Conservation (phyloP, 1,140 invertebrate genomes). For the Lysiphlebus fabarum region DNA sequence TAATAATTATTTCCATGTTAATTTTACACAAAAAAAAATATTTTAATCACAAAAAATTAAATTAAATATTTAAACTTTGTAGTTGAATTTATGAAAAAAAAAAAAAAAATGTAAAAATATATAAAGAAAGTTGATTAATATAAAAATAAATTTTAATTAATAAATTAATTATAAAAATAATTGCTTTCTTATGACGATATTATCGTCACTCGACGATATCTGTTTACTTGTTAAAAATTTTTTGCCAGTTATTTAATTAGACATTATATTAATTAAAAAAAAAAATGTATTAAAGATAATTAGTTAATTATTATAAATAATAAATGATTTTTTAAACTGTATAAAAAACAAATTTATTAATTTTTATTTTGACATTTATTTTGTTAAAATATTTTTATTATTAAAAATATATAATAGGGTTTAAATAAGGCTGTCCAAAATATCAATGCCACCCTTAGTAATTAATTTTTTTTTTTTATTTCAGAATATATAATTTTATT, state of each 20-base stretch:
- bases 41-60: too few species aligned
- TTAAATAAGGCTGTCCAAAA: too few species aligned
- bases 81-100: too few species aligned
- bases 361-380: too few species aligned
- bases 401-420: too few species aligned
- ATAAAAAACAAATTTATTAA: too few species aligned
- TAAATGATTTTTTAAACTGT: not conserved
- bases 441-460: too few species aligned
- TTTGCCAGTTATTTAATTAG: not conserved
- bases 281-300: not conserved
- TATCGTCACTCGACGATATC: conserved; percentile 6
- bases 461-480: too few species aligned
- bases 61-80: too few species aligned
- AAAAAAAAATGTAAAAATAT: not conserved
- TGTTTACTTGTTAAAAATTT: not conserved
- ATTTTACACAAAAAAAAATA: not conserved
- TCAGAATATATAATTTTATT: conserved; percentile 3
- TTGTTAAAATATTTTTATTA: too few species aligned
- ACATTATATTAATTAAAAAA: not conserved
- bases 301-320: not conserved
- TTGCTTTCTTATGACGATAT: conserved; percentile 3
- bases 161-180: conserved; percentile 7
- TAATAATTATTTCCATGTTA: too few species aligned
- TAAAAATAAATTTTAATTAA: not conserved
- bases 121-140: not conserved